Percentiles rank a stretch among this genome's conserved stretches.
phyloP scores from a whole-genome alignment of 2,888 invertebrate species.

The Keiferia lycopersicella region DNA sequence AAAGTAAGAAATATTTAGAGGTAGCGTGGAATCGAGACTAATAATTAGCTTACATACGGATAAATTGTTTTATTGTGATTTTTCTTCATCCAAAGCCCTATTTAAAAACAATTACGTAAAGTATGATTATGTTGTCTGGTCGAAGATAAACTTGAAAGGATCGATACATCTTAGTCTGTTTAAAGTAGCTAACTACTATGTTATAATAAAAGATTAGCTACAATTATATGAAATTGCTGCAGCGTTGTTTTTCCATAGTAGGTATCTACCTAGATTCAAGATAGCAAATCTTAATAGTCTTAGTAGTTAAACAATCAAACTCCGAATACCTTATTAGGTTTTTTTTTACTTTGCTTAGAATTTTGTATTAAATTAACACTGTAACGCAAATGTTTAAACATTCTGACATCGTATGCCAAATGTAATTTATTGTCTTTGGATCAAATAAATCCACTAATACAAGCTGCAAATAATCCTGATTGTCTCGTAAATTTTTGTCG shows the following conservation, averaged over 20 bases:
- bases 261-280: too few species aligned
- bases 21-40: too few species aligned
- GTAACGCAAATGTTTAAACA: constrained; percentile 50
- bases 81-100: not conserved
- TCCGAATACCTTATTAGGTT: too few species aligned
- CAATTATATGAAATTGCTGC: not conserved
- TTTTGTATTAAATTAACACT: too few species aligned
- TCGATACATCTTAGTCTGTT: not conserved
- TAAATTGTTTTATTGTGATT: too few species aligned
- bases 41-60: too few species aligned
- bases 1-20: too few species aligned
- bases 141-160: not conserved
- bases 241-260: not conserved
- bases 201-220: not conserved
- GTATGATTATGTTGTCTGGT: not conserved
- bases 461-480: constrained; percentile 54
- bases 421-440: constrained; percentile 60
- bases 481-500: constrained; percentile 59
- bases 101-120: not conserved
- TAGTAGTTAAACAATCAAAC: too few species aligned
- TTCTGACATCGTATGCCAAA: constrained; percentile 48
- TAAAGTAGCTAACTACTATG: not conserved
- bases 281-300: too few species aligned
- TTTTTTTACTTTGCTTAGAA: too few species aligned
- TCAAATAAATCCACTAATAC: constrained; percentile 59